These are phyloP conservation scores for Hypotaenidia philippensis DNA, from an alignment of 2,797 vertebrate genomes.

Conservation along the genomic window DNA sequence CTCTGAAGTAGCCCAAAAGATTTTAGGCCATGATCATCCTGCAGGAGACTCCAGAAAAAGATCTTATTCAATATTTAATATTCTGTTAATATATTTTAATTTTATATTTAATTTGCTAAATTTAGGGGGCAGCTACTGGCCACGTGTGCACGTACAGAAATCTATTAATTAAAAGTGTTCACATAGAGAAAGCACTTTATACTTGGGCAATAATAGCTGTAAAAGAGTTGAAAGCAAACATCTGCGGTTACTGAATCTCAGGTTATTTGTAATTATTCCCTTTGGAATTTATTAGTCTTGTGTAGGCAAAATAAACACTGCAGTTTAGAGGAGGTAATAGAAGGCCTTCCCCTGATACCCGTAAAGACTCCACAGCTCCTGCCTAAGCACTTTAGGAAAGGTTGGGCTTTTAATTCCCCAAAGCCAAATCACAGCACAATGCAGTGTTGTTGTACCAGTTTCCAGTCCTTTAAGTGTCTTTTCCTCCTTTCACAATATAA, in stretches of 20 bases:
- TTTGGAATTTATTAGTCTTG: constrained; percentile 65
- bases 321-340: constrained; percentile 49
- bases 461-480: background rate
- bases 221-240: constrained; percentile 40
- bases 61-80: background rate
- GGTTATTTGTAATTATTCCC: constrained; percentile 67
- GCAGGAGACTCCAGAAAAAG: background rate
- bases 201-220: background rate
- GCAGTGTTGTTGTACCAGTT: background rate
- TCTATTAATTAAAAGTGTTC: constrained; percentile 53
- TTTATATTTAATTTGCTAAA: background rate
- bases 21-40: background rate
- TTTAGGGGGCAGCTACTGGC: background rate
- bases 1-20: background rate
- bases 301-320: constrained; percentile 62
- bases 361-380: constrained; percentile 20
- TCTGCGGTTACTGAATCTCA: constrained; percentile 52
- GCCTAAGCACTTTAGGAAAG: constrained; percentile 41
- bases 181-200: constrained; percentile 14
- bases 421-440: constrained; percentile 24
- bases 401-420: constrained; percentile 14
- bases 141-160: background rate
- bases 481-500: background rate
- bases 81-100: background rate
- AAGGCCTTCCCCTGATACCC: background rate